These are phyloP conservation scores for Callithrix jacchus DNA, from an alignment of 2,113 vertebrate genomes.

Conservation along the genomic window DNA sequence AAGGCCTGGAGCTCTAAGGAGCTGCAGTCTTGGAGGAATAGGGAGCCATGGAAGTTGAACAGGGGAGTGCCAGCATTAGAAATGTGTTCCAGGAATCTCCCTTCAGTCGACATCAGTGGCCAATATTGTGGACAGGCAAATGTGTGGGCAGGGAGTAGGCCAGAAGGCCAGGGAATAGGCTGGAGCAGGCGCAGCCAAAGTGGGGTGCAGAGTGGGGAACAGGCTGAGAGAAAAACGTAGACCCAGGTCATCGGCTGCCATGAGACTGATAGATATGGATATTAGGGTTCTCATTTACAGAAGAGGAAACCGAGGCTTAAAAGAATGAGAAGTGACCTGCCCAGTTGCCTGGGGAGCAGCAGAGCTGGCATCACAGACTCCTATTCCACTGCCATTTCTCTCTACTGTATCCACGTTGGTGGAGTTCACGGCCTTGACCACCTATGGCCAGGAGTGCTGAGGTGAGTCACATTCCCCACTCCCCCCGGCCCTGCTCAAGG, in stretches of 20 bases:
- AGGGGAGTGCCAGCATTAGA: not conserved
- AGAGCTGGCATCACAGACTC: not conserved
- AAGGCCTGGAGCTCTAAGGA: not conserved
- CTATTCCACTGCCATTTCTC: not conserved
- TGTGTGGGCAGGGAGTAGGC: accelerated
- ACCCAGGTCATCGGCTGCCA: not conserved
- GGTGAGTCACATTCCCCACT: not conserved
- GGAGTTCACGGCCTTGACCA: not conserved
- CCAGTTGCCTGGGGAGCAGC: not conserved
- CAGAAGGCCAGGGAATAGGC: not conserved
- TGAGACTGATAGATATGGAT: not conserved
- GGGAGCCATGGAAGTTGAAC: not conserved
- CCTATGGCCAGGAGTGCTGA: not conserved
- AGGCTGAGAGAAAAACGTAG: not conserved
- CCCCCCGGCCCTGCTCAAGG: not conserved
- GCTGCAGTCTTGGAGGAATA: not conserved
- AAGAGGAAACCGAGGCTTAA: not conserved
- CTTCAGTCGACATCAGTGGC: accelerated
- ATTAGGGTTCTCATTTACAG: not conserved
- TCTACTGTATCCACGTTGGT: not conserved
- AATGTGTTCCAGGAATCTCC: not conserved
- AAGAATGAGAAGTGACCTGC: not conserved
- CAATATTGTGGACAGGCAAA: no score
- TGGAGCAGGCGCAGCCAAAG: not conserved
- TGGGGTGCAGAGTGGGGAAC: accelerated